Base-by-base conservation (phyloP, 2,113 vertebrate genomes). In the Hystrix brachyura region DNA sequence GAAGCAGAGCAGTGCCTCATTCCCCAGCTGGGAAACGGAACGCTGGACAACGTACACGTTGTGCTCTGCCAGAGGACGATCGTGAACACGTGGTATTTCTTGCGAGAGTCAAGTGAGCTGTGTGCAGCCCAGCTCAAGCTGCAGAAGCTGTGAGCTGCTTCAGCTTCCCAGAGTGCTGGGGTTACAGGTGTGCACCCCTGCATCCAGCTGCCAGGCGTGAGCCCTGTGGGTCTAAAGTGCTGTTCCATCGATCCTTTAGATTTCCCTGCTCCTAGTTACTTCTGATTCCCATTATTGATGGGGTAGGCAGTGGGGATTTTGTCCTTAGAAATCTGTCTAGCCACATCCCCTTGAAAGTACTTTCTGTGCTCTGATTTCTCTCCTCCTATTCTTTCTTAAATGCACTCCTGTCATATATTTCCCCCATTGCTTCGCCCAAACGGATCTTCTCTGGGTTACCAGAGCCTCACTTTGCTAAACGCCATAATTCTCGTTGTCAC, bases 241-340 rank as follows among this genome's bases (percentile, higher is more conserved):
- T 15, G 34, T n/a, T 60, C 29, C 59, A 3, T 1, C 7, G 17
- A 17, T 11, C 27, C n/a, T 4, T 43, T 7, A 32, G 51, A 3
- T 18, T 51, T 51, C 81, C 32, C 7, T 17, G 19, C 19, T 9
- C n/a, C 3, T 1, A 51, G 46, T 6, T 29, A n/a, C 64, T 12
- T 25, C 3, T 13, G 2, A 32, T 14, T 17, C 59, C 65, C 51
- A 2, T 5, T 25, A 43, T 1, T 3, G 8, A 4, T 5, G 55
- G 43, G 15, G 29, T 7, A 13, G 67, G 29, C 6, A 19, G 23
- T 15, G 38, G 57, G 51, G 90, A 57, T 23, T 83, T 34, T 34
- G 13, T 27, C 57, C 48, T 57, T 29, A 51, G 59, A 34, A 67
- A 51, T 7, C 55, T 19, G 23, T 29, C 64, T 21, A 14, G 23